Evolutionary conservation across 2,888 invertebrate species (phyloP).

Genomic region (Leptogaster cylindrica): DNA sequence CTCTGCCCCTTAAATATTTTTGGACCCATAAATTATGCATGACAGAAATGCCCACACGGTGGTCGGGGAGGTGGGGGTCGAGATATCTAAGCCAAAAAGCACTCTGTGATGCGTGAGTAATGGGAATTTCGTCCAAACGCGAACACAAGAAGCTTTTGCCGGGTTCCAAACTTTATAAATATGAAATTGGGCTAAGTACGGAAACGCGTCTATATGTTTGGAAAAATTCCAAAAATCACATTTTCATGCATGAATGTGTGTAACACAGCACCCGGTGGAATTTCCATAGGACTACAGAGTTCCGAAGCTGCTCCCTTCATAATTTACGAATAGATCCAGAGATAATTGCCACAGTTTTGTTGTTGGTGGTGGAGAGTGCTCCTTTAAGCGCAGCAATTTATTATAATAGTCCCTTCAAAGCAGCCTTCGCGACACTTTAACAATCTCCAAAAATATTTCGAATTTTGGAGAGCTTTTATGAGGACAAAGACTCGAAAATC

Average conservation of each 20-base stretch:
- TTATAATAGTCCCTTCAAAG: no score
- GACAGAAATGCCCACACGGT: slow-evolving; percentile 1
- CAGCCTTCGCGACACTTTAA: no score
- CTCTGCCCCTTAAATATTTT: slow-evolving; percentile 4
- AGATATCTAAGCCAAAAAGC: slow-evolving; percentile 13
- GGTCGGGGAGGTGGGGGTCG: not conserved
- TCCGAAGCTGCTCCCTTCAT: slow-evolving; percentile 3
- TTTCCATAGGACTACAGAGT: not conserved
- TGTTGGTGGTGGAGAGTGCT: no score
- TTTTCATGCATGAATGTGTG: slow-evolving; percentile 4
- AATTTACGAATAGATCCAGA: no score
- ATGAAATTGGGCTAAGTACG: slow-evolving; percentile 16
- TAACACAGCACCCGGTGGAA: not conserved
- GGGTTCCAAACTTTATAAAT: slow-evolving; percentile 29
- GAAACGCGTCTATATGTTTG: no score
- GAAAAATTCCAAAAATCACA: slow-evolving; percentile 19
- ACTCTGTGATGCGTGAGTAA: slow-evolving; percentile 29
- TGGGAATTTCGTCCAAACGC: slow-evolving; percentile 18
- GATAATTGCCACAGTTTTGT: not conserved
- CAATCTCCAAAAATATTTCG: no score
- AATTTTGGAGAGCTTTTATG: no score
- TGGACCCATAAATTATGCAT: slow-evolving; percentile 28
- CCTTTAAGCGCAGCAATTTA: no score
- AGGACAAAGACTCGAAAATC: no score
- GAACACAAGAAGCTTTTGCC: slow-evolving; percentile 20